Percentiles rank a stretch among this genome's conserved stretches.
Evolutionary conservation across 2,888 invertebrate genomes (phyloP).

Genomic region (Dendrolimus pini): DNA sequence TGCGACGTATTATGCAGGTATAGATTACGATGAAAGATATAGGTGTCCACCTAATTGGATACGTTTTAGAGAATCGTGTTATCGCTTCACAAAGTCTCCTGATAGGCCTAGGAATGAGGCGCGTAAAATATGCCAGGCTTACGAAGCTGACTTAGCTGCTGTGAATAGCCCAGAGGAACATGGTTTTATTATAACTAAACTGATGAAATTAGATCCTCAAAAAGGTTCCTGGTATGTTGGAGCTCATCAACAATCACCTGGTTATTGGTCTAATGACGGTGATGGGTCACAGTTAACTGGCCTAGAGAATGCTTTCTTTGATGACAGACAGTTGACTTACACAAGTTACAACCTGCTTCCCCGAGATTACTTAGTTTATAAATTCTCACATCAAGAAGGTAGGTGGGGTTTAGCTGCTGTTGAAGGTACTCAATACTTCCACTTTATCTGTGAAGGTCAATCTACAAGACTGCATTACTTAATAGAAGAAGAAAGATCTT

Average conservation of each 20-base stretch:
- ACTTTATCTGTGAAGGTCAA: conserved; percentile 93
- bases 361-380: conserved; percentile 87
- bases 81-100: conserved; percentile 93
- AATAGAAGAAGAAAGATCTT: conserved; percentile 84
- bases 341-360: conserved; percentile 71
- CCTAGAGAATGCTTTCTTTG: conserved; percentile 89
- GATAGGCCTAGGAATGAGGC: conserved; percentile 88
- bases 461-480: conserved; percentile 83
- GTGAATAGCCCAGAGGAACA: conserved; percentile 91
- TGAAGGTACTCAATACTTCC: conserved; percentile 83
- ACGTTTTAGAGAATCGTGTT: conserved; percentile 88
- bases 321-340: conserved; percentile 64
- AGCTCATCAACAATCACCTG: conserved; percentile 83
- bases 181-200: conserved; percentile 87
- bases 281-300: conserved; percentile 88
- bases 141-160: conserved; percentile 87
- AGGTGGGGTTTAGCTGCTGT: conserved; percentile 92
- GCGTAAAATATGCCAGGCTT: conserved; percentile 88
- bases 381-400: conserved; percentile 81
- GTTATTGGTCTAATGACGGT: conserved; percentile 88
- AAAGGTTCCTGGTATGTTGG: conserved; percentile 93
- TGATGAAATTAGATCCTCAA: conserved; percentile 90
- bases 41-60: conserved; percentile 92
- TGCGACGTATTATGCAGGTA: conserved; percentile 55
- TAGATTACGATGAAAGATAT: conserved; percentile 63